phyloP scores from a whole-genome alignment of 2,113 vertebrate species.

The Thinocorus orbignyianus region DNA sequence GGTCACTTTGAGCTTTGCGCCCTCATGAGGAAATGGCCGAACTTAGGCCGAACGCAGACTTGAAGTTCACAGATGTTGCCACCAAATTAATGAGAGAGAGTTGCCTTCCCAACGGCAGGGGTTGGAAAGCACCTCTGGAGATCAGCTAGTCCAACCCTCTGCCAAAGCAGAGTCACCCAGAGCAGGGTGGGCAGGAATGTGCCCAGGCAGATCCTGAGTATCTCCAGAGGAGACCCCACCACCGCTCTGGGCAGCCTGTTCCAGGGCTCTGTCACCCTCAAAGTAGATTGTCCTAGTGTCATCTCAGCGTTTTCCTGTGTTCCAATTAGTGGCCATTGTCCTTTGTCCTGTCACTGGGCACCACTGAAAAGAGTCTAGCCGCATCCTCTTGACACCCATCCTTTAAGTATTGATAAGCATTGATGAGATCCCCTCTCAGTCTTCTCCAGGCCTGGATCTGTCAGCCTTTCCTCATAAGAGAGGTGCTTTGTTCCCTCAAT shows the following conservation, averaged over 20 bases:
- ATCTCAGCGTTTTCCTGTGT: too few species aligned
- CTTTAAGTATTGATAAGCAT: neutral
- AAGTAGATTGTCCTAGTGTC: neutral
- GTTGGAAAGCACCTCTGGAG: neutral
- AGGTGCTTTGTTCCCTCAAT: neutral
- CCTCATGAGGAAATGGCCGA: accelerated
- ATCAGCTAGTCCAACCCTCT: neutral
- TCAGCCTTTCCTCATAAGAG: neutral
- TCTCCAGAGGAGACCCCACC: neutral
- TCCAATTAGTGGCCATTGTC: neutral
- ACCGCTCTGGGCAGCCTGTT: neutral
- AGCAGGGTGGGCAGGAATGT: neutral
- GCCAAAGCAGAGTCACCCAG: neutral
- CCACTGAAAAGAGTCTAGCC: neutral
- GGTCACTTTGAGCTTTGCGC: neutral
- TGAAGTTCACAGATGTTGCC: accelerated
- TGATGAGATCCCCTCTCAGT: neutral
- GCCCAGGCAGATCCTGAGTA: neutral
- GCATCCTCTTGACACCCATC: neutral
- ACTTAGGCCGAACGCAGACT: neutral
- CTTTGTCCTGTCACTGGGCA: neutral
- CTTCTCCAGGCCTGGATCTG: neutral
- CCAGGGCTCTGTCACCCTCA: neutral
- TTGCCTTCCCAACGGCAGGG: neutral
- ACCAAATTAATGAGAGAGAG: accelerated